Evolutionary conservation across 2,888 invertebrate genomes (phyloP).

Genomic region (Phortica okadai): DNA sequence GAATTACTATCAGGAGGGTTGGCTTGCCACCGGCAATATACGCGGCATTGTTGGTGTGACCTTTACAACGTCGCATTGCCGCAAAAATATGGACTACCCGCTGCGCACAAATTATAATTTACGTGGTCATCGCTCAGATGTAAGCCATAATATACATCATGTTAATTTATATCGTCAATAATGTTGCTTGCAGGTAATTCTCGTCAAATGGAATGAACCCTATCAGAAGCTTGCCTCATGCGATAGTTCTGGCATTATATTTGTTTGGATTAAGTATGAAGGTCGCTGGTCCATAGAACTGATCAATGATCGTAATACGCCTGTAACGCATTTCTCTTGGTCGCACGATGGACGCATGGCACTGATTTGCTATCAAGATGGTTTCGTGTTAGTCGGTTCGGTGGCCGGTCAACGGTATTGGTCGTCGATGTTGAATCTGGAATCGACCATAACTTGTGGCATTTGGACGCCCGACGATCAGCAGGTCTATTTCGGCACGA

Average conservation of each 20-base stretch:
- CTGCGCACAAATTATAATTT: constrained; percentile 97
- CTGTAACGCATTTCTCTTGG: constrained; percentile 99
- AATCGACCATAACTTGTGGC: constrained; percentile 95
- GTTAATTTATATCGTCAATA: background rate
- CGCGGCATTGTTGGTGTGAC: constrained; percentile 97
- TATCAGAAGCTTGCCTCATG: constrained; percentile 98
- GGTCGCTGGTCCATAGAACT: constrained; percentile 99
- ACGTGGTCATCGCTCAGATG: constrained; percentile 96
- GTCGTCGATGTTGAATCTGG: constrained; percentile 97
- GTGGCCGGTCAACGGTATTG: constrained; percentile 98
- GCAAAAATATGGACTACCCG: constrained; percentile 90
- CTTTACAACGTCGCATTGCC: constrained; percentile 95
- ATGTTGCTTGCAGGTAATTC: constrained; percentile 82
- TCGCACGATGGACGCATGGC: constrained; percentile 99
- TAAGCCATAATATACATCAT: constrained; percentile 77
- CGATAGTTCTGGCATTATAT: constrained; percentile 97
- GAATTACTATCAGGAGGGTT: constrained; percentile 98
- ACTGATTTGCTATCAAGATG: constrained; percentile 98
- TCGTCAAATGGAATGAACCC: constrained; percentile 99
- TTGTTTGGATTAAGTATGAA: constrained; percentile 99
- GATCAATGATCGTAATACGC: constrained; percentile 97
- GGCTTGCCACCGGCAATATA: constrained; percentile 96
- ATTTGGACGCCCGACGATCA: constrained; percentile 99
- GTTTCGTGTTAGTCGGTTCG: constrained; percentile 97
- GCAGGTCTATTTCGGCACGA: constrained; percentile 97